Evolutionary conservation across 2,888 invertebrate species (phyloP).

Genomic region (Sminthurinus aureus): DNA sequence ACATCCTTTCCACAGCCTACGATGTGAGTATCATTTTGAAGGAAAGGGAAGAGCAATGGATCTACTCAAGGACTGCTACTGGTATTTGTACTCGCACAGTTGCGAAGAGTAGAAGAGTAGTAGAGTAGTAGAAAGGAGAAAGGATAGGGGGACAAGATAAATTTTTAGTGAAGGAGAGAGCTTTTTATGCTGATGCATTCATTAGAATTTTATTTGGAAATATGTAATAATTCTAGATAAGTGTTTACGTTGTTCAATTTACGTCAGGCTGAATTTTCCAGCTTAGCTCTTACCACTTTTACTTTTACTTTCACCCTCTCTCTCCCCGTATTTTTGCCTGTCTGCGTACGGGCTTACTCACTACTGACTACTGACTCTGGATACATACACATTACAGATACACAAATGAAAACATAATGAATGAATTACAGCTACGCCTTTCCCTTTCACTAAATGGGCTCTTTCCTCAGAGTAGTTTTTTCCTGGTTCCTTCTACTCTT

Average conservation of each 20-base stretch:
- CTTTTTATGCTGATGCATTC: slow-evolving; percentile 22
- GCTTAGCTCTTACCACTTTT: background rate
- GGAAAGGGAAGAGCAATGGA: too few species aligned
- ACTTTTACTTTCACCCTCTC: background rate
- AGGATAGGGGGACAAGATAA: slow-evolving; percentile 9
- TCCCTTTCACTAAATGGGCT: slow-evolving; percentile 18
- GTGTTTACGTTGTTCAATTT: slow-evolving; percentile 22
- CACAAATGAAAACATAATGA: slow-evolving; percentile 13
- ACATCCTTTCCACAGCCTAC: too few species aligned
- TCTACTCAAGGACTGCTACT: too few species aligned
- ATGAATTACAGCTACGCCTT: slow-evolving; percentile 18
- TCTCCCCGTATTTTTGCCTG: background rate
- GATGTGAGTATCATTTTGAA: too few species aligned
- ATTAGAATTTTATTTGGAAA: slow-evolving; percentile 23
- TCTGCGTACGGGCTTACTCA: background rate
- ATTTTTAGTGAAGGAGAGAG: slow-evolving; percentile 3
- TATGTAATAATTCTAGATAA: slow-evolving; percentile 23
- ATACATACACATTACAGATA: background rate
- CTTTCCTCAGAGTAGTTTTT: slow-evolving; percentile 10
- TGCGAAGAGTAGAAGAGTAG: background rate
- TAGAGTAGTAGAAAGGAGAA: background rate
- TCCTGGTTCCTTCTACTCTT: background rate
- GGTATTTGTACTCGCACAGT: too few species aligned
- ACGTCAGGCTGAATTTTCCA: slow-evolving; percentile 3
- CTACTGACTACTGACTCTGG: background rate